phyloP scores from a whole-genome alignment of 2,797 vertebrate species.

The Pangasius sanitwongsei region DNA sequence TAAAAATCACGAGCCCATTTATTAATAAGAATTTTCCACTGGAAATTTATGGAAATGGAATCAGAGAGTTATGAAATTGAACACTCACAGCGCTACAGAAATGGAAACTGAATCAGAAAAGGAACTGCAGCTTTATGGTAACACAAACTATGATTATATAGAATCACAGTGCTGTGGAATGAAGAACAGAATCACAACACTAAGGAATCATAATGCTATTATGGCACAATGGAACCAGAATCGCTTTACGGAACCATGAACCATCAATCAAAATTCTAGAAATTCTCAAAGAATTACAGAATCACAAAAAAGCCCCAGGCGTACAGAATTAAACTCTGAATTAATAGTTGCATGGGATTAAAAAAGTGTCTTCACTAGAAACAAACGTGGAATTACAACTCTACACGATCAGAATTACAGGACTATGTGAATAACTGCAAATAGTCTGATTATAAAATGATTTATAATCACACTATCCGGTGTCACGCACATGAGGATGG shows the following conservation, averaged over 20 bases:
- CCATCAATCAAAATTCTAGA: neutral
- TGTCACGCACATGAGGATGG: neutral
- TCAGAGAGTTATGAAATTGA: neutral
- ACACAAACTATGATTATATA: neutral
- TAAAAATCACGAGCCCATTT: neutral
- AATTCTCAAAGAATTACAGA: neutral
- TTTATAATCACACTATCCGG: neutral
- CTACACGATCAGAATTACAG: neutral
- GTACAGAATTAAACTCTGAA: neutral
- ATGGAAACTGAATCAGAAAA: neutral
- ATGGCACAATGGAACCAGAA: neutral
- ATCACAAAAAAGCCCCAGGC: neutral
- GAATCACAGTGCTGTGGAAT: neutral
- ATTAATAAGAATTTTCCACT: neutral
- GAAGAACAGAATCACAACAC: neutral
- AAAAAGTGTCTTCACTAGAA: neutral
- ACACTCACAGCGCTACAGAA: neutral
- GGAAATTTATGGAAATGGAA: neutral
- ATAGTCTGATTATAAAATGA: neutral
- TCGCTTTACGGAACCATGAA: neutral
- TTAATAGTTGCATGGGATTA: no score
- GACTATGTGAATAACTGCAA: neutral
- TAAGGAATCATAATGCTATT: neutral
- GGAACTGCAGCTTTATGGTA: neutral
- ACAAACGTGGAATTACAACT: neutral